Evolutionary conservation across 1,140 invertebrate genomes (phyloP), one percentile per base, ranked within the genome.

Genomic region (Trypoxylus dichotomus): DNA sequence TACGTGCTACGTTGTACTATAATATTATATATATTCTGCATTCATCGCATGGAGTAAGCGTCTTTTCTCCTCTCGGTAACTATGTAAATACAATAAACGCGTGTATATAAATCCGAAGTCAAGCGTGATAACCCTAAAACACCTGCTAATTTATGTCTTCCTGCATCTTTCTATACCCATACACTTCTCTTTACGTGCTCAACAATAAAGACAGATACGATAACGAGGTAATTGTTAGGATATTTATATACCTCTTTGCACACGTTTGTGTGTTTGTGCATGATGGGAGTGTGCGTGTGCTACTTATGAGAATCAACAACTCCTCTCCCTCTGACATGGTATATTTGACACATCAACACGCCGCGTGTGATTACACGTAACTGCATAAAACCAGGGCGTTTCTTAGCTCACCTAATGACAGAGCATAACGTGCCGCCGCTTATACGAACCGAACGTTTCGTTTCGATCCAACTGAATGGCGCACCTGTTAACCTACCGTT

Each of bases 301-400:
- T 43, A 74, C 74, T 68, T 68, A 24, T 68, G 27, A 68, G 60
- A 68, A 68, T 68, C 60, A 68, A 68, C 60, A 68, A 68, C 60
- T 68, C 60, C 27, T 47, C 75, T 75, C 71, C 63, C 78, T 32
- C 77, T 77, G 78, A 78, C 77, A 79, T 76, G 77, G 68, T 77
- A 77, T 80, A 81, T 79, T 81, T 81, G 80, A 81, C 80, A 81
- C 80, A 81, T 81, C 77, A 79, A 77, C 80, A 76, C 79, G 60
- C 24, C 79, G 75, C 78, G 74, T 81, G 80, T 81, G 77, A 81
- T 81, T 81, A 81, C 80, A 79, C 77, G 75, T 79, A 80, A 80
- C 68, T 78, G 80, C 76, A 80, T 81, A 81, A 81, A 81, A 80
- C 77, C 79, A 68, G 80, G 80, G 80, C 80, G 80, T 81, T 80